These are phyloP conservation scores for Melieria omissa DNA, from an alignment of 2,888 invertebrate genomes.

Conservation along the genomic window DNA sequence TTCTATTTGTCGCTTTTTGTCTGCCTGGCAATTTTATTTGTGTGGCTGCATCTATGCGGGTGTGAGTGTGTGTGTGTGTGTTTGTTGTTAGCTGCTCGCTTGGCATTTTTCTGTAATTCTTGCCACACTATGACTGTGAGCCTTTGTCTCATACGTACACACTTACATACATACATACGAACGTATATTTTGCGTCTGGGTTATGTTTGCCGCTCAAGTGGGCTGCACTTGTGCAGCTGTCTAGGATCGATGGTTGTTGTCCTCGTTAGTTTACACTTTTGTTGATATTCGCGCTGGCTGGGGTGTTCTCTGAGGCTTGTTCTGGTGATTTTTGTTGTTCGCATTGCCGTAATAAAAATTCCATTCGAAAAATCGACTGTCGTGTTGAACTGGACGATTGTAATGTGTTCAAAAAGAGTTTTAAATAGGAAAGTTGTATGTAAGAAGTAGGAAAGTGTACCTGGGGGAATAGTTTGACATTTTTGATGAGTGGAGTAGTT, in stretches of 20 bases:
- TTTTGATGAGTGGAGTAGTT: too few relatives aligned
- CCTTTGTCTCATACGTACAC: neutral
- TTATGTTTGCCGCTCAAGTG: constrained; percentile 5
- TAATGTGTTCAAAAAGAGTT: too few relatives aligned
- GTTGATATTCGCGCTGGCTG: neutral
- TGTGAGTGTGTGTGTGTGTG: neutral
- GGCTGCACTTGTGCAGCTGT: constrained; percentile 4
- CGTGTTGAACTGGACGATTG: too few relatives aligned
- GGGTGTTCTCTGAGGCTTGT: neutral
- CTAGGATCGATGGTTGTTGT: neutral
- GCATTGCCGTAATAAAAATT: neutral
- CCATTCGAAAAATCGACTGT: neutral
- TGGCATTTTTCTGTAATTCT: neutral
- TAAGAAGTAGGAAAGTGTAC: too few relatives aligned
- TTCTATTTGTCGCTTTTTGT: neutral
- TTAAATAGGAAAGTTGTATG: too few relatives aligned
- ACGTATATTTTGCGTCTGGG: neutral
- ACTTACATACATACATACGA: neutral
- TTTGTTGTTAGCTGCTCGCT: neutral
- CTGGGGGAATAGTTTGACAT: too few relatives aligned
- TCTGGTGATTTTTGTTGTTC: neutral
- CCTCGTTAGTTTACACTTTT: neutral
- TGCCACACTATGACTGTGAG: neutral
- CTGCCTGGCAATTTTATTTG: neutral
- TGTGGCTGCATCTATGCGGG: neutral